Evolutionary conservation across 2,797 vertebrate genomes (phyloP), one percentile per base, ranked within the genome.

Genomic region (Hemitrygon akajei): DNA sequence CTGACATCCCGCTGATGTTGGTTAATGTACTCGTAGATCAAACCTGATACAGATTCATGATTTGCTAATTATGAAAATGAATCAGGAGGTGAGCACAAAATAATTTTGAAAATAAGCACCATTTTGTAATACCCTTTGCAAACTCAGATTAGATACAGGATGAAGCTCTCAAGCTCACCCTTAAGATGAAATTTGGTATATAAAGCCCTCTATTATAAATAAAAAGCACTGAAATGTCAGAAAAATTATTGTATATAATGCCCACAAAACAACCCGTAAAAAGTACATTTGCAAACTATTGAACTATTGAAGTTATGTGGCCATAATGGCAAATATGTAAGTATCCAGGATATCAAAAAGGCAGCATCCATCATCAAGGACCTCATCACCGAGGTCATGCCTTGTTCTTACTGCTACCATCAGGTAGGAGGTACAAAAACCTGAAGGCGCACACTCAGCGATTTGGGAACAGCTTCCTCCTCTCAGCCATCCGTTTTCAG

Each of bases 21-120:
- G 91, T 93, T 75, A 93, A 93, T 58, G 91, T 93, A 40, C 91
- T 93, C 71, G 37, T 93, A 93, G 71, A 93, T 93, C 91, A 93
- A 93, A 76, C 71, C 71, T 76, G 69, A 93, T 76, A 76, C 91
- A 73, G 69, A 71, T 76, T 75, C 91, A 93, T 58, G 71, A 71
- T 56, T 93, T 71, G 76, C 91, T 76, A 93, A 93, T 76, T 93
- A 76, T 93, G 71, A 25, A 76, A 93, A 93, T 93, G 25, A 6
- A 93, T 14, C 14, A 75, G 6, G 71, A 75, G 40, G 25, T 16
- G 66, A 71, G 40, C 20, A 3, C 30, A 40, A 22, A 58, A 20
- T 71, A 20, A 22, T 47, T 10, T 66, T 66, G 14, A 89, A 89
- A 69, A 66, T 25, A 89, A 89, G 34, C 7, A 66, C 7, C 1